Evolutionary conservation across 2,888 invertebrate genomes (phyloP), one percentile per base, ranked within the genome.

Genomic region (Notodonta dromedarius): DNA sequence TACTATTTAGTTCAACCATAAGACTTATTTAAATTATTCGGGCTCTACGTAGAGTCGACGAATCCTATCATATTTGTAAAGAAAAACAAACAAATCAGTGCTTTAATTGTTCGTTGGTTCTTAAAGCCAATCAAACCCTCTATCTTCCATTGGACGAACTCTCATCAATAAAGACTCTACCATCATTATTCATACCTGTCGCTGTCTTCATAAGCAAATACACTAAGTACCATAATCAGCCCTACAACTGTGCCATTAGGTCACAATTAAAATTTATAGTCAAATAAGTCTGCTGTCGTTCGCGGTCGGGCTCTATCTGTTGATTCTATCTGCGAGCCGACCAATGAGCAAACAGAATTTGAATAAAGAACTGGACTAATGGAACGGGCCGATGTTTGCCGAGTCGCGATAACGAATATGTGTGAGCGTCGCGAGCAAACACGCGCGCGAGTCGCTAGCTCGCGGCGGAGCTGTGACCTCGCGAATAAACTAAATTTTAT

Each of bases 401-500:
- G 59, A 68, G 64, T 72, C 70, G 76, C 71, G 75, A 75, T 75
- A 77, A 70, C 75, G 77, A 75, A 75, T 76, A 67, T 68, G 74
- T 60, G 74, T 58, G 69, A 74, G 66, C 83, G 65, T 87, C 72
- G 74, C 88, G 72, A 78, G 79, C 77, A 90, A 89, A 90, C 79
- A 89, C 77, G 64, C 81, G 82, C 86, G 86, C 86, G 82, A 79
- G 56, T 85, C 77, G 74, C 79, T 80, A 74, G 79, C 73, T 72
- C 71, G 71, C 76, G 16, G 56, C 6, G 44, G 65, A 71, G 67
- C 71, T 78, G 81, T 61, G 63, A 79, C 71, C 65, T 82, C 77
- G 82, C 85, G 78, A 80, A 84, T 82, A 79, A 76, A 81, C 76
- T 78, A 78, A 60, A 67, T 56, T 44, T 46, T n/a, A 46, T 13